These are phyloP conservation scores for Rhea americana DNA, from an alignment of 2,113 vertebrate species.

Conservation along the genomic window DNA sequence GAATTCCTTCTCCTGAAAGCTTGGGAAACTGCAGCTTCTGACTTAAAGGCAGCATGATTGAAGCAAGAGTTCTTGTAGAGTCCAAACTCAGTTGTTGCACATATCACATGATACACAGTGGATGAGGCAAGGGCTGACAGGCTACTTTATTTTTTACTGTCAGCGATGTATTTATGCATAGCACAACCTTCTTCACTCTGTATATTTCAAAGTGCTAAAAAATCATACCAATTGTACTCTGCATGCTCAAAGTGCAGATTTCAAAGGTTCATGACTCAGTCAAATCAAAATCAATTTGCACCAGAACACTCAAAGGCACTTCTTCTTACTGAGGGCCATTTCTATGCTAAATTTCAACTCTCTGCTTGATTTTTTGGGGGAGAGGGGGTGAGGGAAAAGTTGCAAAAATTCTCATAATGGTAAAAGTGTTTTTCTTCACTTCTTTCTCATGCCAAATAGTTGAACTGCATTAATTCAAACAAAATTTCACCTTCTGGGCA, in stretches of 20 bases:
- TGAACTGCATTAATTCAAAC: constrained; percentile 31
- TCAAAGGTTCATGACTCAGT: constrained; percentile 69
- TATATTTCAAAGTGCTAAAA: constrained; percentile 67
- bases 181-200: constrained; percentile 46
- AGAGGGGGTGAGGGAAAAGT: not conserved
- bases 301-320: constrained; percentile 66
- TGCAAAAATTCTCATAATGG: not conserved
- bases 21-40: not conserved
- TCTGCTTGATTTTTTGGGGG: not conserved
- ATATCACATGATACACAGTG: constrained; percentile 17
- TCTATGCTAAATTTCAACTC: constrained; percentile 63
- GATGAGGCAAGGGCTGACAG: constrained; percentile 37
- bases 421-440: constrained; percentile 37
- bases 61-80: constrained; percentile 31
- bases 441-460: constrained; percentile 27
- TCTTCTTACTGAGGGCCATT: constrained; percentile 60
- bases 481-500: constrained; percentile 7
- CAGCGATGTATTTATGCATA: constrained; percentile 69
- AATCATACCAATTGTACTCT: constrained; percentile 65
- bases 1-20: constrained; percentile 47
- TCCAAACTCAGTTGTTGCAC: constrained; percentile 42
- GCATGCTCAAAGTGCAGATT: constrained; percentile 69
- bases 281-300: constrained; percentile 72
- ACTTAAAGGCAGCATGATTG: constrained; percentile 9
- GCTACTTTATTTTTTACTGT: constrained; percentile 58